These are phyloP conservation scores for Limulus polyphemus DNA, from an alignment of 2,888 invertebrate species.

Conservation along the genomic window DNA sequence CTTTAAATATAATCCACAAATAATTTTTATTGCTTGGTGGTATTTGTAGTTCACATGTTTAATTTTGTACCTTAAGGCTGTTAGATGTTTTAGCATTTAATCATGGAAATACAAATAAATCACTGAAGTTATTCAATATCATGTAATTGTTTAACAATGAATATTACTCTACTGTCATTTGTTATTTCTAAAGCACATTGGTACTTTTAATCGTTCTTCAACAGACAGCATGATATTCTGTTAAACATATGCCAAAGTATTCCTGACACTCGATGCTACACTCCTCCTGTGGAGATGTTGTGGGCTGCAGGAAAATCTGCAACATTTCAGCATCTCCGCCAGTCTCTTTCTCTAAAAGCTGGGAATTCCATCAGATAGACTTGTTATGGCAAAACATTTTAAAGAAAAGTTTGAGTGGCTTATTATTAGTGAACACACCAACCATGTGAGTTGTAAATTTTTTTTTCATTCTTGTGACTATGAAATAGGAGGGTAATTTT, in stretches of 20 bases:
- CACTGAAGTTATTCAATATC: no score
- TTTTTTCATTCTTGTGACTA: no score
- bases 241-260: conserved; percentile 14
- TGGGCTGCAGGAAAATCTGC: conserved; percentile 18
- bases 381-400: conserved; percentile 19
- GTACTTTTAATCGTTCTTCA: neutral
- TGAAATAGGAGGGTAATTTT: no score
- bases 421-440: conserved; percentile 12
- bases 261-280: conserved; percentile 13
- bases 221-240: conserved; percentile 15
- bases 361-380: conserved; percentile 9
- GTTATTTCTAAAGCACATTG: no score
- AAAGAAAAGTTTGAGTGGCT: conserved; percentile 18
- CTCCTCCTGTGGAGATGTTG: conserved; percentile 12
- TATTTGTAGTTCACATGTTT: no score
- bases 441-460: neutral
- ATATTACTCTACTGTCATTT: no score
- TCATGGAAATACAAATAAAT: no score
- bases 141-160: no score
- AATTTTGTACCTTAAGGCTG: no score
- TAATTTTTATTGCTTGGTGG: no score
- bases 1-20: no score
- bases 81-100: no score
- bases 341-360: conserved; percentile 12
- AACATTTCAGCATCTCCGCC: conserved; percentile 11